Evolutionary conservation across 2,797 vertebrate species (phyloP).

Genomic region (Benthosema pterotum): DNA sequence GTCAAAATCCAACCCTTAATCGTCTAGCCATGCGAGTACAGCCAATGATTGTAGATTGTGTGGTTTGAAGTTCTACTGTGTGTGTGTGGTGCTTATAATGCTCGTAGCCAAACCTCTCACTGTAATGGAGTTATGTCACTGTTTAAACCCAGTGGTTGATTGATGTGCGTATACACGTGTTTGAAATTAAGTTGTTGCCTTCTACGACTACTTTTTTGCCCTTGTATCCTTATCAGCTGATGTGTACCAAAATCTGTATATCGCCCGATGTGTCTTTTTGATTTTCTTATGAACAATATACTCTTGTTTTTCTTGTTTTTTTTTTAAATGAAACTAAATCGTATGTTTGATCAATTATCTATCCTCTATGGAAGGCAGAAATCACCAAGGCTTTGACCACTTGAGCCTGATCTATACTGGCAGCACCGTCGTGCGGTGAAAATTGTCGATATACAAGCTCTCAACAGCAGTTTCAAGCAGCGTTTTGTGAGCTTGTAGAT

Average conservation of each 20-base stretch:
- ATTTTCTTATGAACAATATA: constrained; percentile 8
- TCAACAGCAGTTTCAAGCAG: too few species aligned
- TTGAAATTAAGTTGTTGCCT: constrained; percentile 7
- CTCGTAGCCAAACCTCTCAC: constrained; percentile 34
- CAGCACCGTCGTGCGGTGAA: too few species aligned
- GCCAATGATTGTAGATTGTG: constrained; percentile 31
- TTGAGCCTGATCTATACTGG: too few species aligned
- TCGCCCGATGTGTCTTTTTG: background rate
- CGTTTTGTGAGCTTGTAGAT: too few species aligned
- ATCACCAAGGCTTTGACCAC: too few species aligned
- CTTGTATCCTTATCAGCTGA: constrained; percentile 36
- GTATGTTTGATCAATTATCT: constrained; percentile 24
- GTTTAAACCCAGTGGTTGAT: constrained; percentile 37
- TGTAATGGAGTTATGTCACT: constrained; percentile 36
- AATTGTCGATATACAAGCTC: too few species aligned
- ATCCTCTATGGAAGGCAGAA: constrained; percentile 14
- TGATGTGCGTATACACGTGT: constrained; percentile 10
- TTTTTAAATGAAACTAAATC: background rate
- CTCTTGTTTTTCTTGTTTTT: background rate
- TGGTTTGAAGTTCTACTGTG: constrained; percentile 33
- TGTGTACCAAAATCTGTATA: constrained; percentile 39
- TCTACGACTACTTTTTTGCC: constrained; percentile 16
- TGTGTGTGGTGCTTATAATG: constrained; percentile 15
- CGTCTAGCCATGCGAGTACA: constrained; percentile 34
- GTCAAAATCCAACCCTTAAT: constrained; percentile 23